phyloP scores from a whole-genome alignment of 2,888 invertebrate genomes.

The Acanthoscelides obtectus region DNA sequence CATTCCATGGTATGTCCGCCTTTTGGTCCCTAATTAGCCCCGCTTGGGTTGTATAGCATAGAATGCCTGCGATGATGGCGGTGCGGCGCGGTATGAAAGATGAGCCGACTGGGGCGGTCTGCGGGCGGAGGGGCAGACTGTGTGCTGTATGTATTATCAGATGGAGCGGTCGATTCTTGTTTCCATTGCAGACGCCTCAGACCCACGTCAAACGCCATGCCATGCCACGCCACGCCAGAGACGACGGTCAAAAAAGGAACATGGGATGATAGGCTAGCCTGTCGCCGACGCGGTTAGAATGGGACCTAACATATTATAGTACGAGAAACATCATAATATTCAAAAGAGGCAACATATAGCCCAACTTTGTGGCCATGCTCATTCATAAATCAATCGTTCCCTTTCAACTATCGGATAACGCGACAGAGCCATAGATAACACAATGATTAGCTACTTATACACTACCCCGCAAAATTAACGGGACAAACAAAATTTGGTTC shows the following conservation, averaged over 20 bases:
- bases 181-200: constrained; percentile 42
- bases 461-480: too few relatives aligned
- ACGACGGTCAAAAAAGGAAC: constrained; percentile 39
- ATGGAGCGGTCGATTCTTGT: constrained; percentile 27
- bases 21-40: constrained; percentile 45
- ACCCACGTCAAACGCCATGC: constrained; percentile 44
- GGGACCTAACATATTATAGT: neutral
- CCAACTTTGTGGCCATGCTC: too few relatives aligned
- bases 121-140: constrained; percentile 8
- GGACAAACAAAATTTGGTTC: too few relatives aligned
- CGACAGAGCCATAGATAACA: too few relatives aligned
- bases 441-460: too few relatives aligned
- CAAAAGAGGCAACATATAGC: too few relatives aligned
- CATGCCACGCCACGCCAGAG: constrained; percentile 33
- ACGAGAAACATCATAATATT: too few relatives aligned
- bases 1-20: constrained; percentile 28
- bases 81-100: neutral
- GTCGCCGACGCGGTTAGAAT: neutral
- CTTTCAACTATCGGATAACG: too few relatives aligned
- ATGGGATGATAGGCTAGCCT: neutral
- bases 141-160: constrained; percentile 20
- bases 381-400: too few relatives aligned
- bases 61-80: neutral
- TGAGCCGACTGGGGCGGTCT: constrained; percentile 29
- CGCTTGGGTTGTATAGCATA: constrained; percentile 25